These are phyloP conservation scores for Myiotriccus ornatus DNA, from an alignment of 2,797 vertebrate species.

Conservation along the genomic window DNA sequence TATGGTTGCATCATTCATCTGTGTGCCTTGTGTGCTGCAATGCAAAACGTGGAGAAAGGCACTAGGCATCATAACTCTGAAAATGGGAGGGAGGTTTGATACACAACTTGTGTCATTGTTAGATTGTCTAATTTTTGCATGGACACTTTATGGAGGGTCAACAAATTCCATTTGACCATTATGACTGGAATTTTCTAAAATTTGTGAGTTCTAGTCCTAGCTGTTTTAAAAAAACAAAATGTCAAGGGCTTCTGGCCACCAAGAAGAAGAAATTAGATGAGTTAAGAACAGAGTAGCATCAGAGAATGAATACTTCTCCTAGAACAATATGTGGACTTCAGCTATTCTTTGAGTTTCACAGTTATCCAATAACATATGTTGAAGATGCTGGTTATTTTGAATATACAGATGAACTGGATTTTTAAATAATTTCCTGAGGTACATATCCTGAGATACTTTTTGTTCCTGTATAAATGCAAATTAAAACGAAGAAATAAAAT, in stretches of 20 bases:
- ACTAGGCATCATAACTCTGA: not conserved
- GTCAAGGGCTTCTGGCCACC: not conserved
- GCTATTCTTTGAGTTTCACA: not conserved
- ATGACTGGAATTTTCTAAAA: not conserved
- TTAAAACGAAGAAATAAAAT: constrained; percentile 31
- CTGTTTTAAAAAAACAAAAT: not conserved
- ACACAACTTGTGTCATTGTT: not conserved
- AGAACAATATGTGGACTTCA: not conserved
- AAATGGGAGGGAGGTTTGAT: accelerated
- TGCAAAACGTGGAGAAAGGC: not conserved
- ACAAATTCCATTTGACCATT: not conserved
- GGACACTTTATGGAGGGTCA: not conserved
- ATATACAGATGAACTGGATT: not conserved
- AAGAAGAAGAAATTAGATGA: not conserved
- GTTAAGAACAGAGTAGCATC: not conserved
- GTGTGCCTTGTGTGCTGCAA: not conserved
- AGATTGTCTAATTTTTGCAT: not conserved
- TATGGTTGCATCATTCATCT: not conserved
- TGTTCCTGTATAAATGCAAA: constrained; percentile 8
- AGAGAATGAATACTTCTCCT: not conserved
- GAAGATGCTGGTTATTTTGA: not conserved
- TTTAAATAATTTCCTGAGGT: constrained; percentile 26
- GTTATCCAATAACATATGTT: not conserved
- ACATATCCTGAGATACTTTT: not conserved
- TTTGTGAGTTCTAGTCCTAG: not conserved